phyloP scores from a whole-genome alignment of 2,888 invertebrate species.

The Orthonevra nobilis region DNA sequence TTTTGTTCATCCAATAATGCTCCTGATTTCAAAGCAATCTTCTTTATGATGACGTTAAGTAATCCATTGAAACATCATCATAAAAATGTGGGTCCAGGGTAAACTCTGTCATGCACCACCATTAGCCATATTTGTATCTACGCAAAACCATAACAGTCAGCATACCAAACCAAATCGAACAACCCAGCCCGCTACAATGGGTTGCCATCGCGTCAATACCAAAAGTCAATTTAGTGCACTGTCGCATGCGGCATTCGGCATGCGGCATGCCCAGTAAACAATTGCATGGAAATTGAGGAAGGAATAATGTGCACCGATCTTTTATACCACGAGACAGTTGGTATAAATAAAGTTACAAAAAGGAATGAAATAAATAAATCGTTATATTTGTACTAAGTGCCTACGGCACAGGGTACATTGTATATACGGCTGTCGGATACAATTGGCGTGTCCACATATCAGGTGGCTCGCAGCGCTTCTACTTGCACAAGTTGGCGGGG shows the following conservation, averaged over 20 bases:
- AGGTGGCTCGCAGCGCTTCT: constrained; percentile 35
- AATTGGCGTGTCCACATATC: constrained; percentile 53
- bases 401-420: not conserved
- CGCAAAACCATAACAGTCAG: constrained; percentile 57
- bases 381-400: constrained; percentile 20
- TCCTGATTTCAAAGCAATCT: constrained; percentile 19
- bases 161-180: constrained; percentile 41
- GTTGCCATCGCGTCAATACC: constrained; percentile 18
- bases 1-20: constrained; percentile 18
- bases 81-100: constrained; percentile 39
- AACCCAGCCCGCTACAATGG: constrained; percentile 22
- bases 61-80: constrained; percentile 65
- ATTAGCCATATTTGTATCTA: constrained; percentile 62
- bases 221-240: constrained; percentile 45
- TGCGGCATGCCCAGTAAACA: constrained; percentile 24
- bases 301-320: constrained; percentile 31
- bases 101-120: constrained; percentile 12
- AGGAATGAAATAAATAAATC: constrained; percentile 19
- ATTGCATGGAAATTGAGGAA: constrained; percentile 68
- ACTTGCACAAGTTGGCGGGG: constrained; percentile 21
- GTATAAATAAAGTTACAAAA: constrained; percentile 49
- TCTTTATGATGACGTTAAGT: constrained; percentile 67
- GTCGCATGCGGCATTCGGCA: no score
- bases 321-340: constrained; percentile 63
- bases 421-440: constrained; percentile 24